These are phyloP conservation scores for Rousettus leschenaultii DNA, from an alignment of 2,113 vertebrate species.

Conservation along the genomic window DNA sequence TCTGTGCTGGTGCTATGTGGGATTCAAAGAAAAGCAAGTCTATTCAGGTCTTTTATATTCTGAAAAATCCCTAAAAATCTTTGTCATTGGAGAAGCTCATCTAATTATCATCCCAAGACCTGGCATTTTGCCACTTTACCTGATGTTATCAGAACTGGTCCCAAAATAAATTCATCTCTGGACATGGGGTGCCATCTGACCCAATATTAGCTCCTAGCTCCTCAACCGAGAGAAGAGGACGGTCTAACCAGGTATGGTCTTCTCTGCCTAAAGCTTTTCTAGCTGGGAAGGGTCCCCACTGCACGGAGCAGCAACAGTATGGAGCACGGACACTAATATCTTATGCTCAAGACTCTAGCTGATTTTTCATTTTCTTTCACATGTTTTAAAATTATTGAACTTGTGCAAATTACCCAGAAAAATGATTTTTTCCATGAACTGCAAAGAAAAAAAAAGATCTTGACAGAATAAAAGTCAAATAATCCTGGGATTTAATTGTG, in stretches of 20 bases:
- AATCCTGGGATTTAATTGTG: not conserved
- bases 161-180: not conserved
- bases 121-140: not conserved
- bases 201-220: not conserved
- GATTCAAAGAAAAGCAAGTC: not conserved
- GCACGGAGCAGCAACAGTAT: not conserved
- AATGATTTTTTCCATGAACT: not conserved
- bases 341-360: not conserved
- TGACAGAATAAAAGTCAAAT: not conserved
- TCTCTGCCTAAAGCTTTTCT: not conserved
- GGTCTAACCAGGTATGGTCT: not conserved
- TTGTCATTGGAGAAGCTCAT: not conserved
- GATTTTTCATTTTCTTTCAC: not conserved
- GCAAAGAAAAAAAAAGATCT: not conserved
- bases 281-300: not conserved
- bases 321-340: not conserved
- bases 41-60: not conserved
- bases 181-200: not conserved
- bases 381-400: slow-evolving; percentile 31
- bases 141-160: not conserved
- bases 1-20: not conserved
- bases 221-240: not conserved
- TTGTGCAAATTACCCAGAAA: not conserved
- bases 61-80: not conserved
- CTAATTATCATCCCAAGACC: not conserved